These are phyloP conservation scores for Papilio xuthus DNA, from an alignment of 1,140 invertebrate genomes.

Conservation along the genomic window DNA sequence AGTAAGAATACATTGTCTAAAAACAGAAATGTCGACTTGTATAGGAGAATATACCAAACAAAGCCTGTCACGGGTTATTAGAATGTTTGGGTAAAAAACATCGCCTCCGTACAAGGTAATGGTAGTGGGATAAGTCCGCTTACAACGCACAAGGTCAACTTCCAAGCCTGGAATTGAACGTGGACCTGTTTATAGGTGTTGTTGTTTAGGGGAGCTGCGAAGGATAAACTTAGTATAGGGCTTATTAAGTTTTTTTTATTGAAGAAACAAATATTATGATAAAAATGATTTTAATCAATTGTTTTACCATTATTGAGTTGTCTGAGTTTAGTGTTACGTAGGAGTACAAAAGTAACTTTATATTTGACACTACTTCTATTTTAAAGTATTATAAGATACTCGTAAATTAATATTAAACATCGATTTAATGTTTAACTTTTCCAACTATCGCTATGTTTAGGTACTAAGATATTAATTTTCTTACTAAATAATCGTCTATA, in stretches of 20 bases:
- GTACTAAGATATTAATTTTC: not conserved
- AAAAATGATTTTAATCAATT: not conserved
- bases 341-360: no score
- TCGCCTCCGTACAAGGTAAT: conserved; percentile 3
- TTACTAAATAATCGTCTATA: not conserved
- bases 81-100: conserved; percentile 11
- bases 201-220: not conserved
- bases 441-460: not conserved
- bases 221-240: not conserved
- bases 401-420: no score
- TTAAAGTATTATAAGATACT: no score
- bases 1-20: not conserved
- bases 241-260: not conserved
- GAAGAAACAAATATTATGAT: not conserved
- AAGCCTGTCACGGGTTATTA: conserved; percentile 20
- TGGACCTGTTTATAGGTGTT: conserved; percentile 9
- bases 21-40: conserved; percentile 11
- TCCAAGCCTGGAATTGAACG: conserved; percentile 9
- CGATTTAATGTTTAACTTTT: not conserved
- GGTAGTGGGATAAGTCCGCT: conserved; percentile 19
- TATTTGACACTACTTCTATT: no score
- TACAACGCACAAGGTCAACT: conserved; percentile 18
- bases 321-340: no score
- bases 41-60: conserved; percentile 18
- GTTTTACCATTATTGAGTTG: no score